phyloP scores from a whole-genome alignment of 2,797 vertebrate genomes.

The Pelodytes ibericus region DNA sequence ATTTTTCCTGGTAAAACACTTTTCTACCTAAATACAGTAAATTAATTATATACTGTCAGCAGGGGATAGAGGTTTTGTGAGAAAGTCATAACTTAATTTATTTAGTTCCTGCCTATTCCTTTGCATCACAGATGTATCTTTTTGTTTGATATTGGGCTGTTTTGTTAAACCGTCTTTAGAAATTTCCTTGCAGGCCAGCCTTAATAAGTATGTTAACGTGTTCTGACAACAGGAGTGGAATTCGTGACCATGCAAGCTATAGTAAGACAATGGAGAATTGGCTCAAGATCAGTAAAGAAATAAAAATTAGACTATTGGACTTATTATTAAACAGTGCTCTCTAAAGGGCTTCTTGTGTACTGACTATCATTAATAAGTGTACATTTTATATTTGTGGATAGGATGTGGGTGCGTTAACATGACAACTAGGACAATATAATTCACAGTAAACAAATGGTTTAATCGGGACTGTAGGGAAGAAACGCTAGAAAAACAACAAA shows the following conservation, averaged over 20 bases:
- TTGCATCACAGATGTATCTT: not conserved
- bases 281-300: conserved; percentile 38
- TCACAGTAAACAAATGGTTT: not conserved
- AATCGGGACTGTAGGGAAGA: not conserved
- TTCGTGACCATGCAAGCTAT: not conserved
- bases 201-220: not conserved
- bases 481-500: not conserved
- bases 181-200: not conserved
- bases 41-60: no score
- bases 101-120: no score
- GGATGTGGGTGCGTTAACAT: no score
- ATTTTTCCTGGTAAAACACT: no score
- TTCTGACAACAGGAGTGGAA: conserved; percentile 10
- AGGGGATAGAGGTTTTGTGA: no score
- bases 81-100: no score
- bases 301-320: conserved; percentile 41
- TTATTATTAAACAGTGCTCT: conserved; percentile 55
- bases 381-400: not conserved
- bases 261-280: conserved; percentile 9
- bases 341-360: conserved; percentile 26
- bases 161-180: not conserved
- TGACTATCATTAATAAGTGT: conserved; percentile 13
- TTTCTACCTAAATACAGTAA: no score
- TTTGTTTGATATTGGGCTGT: not conserved
- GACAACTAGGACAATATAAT: not conserved